These are phyloP conservation scores for Nomada ferruginata DNA, from an alignment of 2,888 invertebrate genomes.

Conservation along the genomic window DNA sequence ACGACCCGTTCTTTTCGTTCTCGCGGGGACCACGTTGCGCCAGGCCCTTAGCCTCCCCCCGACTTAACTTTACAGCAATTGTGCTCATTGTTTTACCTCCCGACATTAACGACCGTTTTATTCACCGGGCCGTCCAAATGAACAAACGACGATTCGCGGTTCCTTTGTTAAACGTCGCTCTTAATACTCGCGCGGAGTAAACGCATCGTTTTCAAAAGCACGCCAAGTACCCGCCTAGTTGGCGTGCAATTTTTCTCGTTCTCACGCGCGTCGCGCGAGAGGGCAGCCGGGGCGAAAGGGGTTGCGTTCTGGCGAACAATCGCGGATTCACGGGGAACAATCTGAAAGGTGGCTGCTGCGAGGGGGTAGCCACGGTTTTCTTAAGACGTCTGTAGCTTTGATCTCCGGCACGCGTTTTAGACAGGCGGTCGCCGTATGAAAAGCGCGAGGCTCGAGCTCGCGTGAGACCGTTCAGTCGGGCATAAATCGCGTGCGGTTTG, in stretches of 20 bases:
- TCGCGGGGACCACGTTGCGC: too few relatives aligned
- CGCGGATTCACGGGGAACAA: conserved; percentile 31
- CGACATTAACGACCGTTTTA: conserved; percentile 6
- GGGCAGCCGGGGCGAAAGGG: not conserved
- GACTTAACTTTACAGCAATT: not conserved
- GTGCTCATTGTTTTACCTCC: not conserved
- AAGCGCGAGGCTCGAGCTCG: conserved; percentile 24
- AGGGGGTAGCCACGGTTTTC: conserved; percentile 20
- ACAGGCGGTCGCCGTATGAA: conserved; percentile 27
- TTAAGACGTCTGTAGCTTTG: conserved; percentile 55
- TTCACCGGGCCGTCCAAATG: not conserved
- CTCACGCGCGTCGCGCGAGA: conserved; percentile 1
- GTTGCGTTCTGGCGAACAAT: conserved; percentile 22
- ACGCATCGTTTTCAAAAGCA: not conserved
- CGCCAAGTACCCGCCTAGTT: not conserved
- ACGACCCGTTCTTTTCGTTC: not conserved
- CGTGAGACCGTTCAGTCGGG: conserved; percentile 47
- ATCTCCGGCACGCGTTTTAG: conserved; percentile 60
- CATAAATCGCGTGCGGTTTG: conserved; percentile 59
- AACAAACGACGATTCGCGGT: not conserved
- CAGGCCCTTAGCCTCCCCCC: too few relatives aligned
- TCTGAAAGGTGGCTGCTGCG: conserved; percentile 11
- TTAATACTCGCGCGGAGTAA: not conserved
- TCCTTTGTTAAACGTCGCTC: not conserved
- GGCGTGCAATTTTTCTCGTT: conserved; percentile 1